Evolutionary conservation across 1,140 invertebrate genomes (phyloP).

Genomic region (Drosophila arawakana): DNA sequence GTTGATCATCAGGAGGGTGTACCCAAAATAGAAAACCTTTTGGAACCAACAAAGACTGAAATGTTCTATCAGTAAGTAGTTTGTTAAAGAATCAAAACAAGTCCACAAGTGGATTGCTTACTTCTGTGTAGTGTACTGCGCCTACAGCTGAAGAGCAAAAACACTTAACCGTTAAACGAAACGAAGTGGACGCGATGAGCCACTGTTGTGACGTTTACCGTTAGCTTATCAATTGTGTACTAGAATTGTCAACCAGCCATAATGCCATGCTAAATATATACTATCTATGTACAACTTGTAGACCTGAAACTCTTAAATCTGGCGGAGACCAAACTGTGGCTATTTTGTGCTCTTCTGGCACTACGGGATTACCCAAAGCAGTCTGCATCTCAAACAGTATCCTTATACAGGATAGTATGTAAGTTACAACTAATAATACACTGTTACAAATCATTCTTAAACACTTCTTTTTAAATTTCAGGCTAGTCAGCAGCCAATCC

Average conservation of each 20-base stretch:
- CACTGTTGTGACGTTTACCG: too few species aligned
- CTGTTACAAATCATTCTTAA: background rate
- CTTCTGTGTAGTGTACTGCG: too few species aligned
- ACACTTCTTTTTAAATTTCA: background rate
- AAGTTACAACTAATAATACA: background rate
- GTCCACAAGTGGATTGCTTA: too few species aligned
- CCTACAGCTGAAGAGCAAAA: too few species aligned
- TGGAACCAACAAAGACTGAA: constrained; percentile 64
- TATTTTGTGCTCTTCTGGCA: constrained; percentile 88
- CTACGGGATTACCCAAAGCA: constrained; percentile 92
- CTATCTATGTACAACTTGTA: background rate
- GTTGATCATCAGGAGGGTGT: constrained; percentile 59
- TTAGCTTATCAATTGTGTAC: too few species aligned
- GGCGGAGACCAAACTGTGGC: constrained; percentile 71
- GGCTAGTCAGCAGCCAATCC: constrained; percentile 59
- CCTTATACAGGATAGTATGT: constrained; percentile 62
- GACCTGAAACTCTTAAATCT: constrained; percentile 54
- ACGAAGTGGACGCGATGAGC: too few species aligned
- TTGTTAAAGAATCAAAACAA: too few species aligned
- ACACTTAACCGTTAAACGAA: too few species aligned
- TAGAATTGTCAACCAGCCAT: too few species aligned
- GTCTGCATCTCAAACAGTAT: constrained; percentile 88
- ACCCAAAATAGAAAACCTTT: constrained; percentile 60
- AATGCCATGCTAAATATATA: too few species aligned
- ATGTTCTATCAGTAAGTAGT: constrained; percentile 65